Evolutionary conservation across 2,113 vertebrate genomes (phyloP).

Genomic region (Corynorhinus townsendii): DNA sequence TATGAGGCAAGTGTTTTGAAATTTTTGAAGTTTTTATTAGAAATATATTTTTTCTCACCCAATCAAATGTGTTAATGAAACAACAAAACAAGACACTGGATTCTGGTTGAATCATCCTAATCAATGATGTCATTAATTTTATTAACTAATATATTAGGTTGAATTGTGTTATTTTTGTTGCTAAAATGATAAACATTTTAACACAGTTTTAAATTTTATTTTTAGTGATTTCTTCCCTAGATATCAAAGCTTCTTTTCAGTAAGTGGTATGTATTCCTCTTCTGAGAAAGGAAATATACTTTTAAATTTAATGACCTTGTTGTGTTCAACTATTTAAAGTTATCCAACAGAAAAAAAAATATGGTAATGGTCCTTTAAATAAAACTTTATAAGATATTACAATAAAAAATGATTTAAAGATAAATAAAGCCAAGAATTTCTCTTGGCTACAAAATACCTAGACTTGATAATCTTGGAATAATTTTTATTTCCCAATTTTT

Average conservation of each 20-base stretch:
- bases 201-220: background rate
- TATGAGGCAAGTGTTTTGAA: background rate
- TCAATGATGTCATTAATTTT: background rate
- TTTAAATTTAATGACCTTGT: background rate
- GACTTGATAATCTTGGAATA: background rate
- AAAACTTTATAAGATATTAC: background rate
- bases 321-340: background rate
- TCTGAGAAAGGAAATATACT: background rate
- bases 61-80: background rate
- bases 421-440: background rate
- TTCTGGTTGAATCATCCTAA: background rate
- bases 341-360: background rate
- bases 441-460: background rate
- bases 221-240: background rate
- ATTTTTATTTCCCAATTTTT: background rate
- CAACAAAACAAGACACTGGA: background rate
- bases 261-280: background rate
- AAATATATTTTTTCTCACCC: background rate
- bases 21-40: slow-evolving; percentile 23
- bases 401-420: background rate
- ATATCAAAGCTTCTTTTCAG: background rate
- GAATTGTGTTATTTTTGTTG: background rate
- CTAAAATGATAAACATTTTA: background rate
- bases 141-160: background rate
- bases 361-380: background rate